Base-by-base conservation (phyloP, 2,888 invertebrate species). In the Acrobasis consociella region DNA sequence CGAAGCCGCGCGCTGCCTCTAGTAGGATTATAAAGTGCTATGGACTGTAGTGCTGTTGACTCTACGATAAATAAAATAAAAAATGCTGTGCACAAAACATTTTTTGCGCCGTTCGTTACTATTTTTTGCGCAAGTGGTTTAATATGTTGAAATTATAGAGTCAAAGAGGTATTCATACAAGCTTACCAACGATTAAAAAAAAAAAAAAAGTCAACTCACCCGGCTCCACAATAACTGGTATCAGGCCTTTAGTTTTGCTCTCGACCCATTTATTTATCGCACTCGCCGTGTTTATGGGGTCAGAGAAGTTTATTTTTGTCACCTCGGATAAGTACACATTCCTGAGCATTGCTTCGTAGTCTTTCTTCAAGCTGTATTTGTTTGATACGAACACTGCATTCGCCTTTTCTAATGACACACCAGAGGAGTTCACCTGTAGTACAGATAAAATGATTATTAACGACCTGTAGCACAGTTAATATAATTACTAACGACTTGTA, bases 221-320 rank as follows among this genome's bases (percentile, higher is more conserved):
- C 70, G 91, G 78, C 38, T 91, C 88, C 13, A 95, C 78, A 63
- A 95, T 80, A 15, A 81, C 75, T 0, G 87, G 82, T 60, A 96
- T 94, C 9, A 93, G 81, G 10, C 94, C 94, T 16, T 87, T 85
- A 0, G 96, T 96, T 15, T 86, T 84, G 1, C 83, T 74, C 5
- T 77, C 83, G 5, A 94, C 94, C 95, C 95, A 96, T 5, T 78
- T 74, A 72, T 96, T 96, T 39, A 96, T 94, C 0, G 69, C 64
- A 2, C 80, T 69, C 0, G 92, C 87, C 0, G 94, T 85, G 9
- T 65, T 67, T 0, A 71, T 69, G 0, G 90, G 68, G 62, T 94
- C 81, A 0, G 65, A 70, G 69, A 95, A 95, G 78, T 95, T 90
- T 0, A 95, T 67, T 5, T 75, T 72, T 8, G 80, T 74, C 0